Base-by-base conservation (phyloP, 2,888 invertebrate genomes). In the Neocrepidodera transversa region DNA sequence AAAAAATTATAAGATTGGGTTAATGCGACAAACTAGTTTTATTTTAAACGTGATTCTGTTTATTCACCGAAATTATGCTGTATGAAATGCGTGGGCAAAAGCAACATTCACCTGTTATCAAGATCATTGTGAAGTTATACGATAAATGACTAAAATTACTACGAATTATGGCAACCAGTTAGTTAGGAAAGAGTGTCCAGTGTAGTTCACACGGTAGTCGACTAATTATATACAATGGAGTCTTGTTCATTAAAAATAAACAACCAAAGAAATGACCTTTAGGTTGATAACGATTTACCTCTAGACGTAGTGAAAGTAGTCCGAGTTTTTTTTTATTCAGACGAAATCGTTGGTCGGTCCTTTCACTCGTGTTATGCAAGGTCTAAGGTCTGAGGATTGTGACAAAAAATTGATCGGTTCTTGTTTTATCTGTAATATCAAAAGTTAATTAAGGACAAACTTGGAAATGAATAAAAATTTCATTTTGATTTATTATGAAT, bases 201-300 rank as follows among this genome's bases (percentile, higher is more conserved):
- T 62, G 49, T 23, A 26, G 51, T 62, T 62, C 58, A 52, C 60
- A 59, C 58, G 52, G 62, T 56, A 52, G 47, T 42, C 30, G 14
- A 18, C 56, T 57, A 57, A 62, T 62, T 62, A 56, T 42, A 56
- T 48, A 51, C 52, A 54, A 35, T 48, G 54, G 32, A 48, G 42
- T 47, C 55, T 42, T 36, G 42, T 56, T 53, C 59, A 50, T 51
- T 58, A 60, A 58, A 58, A 55, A 54, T 58, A 53, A 45, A 57
- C 54, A 51, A 20, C 47, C 18, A 17, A 45, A 49, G 47, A 53
- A 52, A 36, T 43, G 56, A 58, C 59, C 55, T 55, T 43, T 53
- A 48, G 48, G 49, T 49, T 43, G 59, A 59, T 59, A 57, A 40
- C 16, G 40, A 51, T 38, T 51, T 51, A 32, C 38, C 32, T 48